These are phyloP conservation scores for Aratinga solstitialis DNA, from an alignment of 2,797 vertebrate species.

Conservation along the genomic window DNA sequence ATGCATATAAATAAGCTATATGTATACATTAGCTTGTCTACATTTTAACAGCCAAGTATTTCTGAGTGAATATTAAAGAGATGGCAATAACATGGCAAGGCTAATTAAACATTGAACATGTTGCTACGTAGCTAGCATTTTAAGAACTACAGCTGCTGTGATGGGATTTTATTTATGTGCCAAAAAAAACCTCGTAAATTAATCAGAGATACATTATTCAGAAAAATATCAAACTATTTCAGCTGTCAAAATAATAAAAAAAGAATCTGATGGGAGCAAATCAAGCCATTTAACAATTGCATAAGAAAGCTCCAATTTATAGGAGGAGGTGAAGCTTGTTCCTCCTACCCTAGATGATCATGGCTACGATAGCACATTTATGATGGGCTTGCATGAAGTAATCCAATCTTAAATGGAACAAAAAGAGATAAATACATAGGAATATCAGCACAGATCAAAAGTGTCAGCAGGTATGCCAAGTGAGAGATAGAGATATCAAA, in stretches of 20 bases:
- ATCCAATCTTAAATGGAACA: neutral
- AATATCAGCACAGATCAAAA: neutral
- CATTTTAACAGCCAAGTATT: slow-evolving; percentile 11
- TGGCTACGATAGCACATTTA: neutral
- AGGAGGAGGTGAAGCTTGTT: neutral
- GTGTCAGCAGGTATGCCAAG: neutral
- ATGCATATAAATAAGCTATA: slow-evolving; percentile 35
- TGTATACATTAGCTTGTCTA: neutral
- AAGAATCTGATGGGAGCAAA: neutral
- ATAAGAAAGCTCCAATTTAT: neutral
- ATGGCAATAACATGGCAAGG: slow-evolving; percentile 23
- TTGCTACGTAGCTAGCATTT: slow-evolving; percentile 33
- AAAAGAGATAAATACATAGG: neutral
- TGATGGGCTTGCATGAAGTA: neutral
- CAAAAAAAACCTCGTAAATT: slow-evolving; percentile 1
- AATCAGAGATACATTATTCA: slow-evolving; percentile 32
- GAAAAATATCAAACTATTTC: slow-evolving; percentile 19
- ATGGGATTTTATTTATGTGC: slow-evolving; percentile 14
- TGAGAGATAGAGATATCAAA: neutral
- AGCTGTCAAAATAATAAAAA: slow-evolving; percentile 13
- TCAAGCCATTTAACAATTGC: slow-evolving; percentile 2
- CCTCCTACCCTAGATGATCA: neutral
- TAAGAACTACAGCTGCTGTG: slow-evolving; percentile 40
- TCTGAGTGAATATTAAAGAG: slow-evolving; percentile 49
- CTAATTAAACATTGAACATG: slow-evolving; percentile 52